Conservation (phyloP, 2,113 vertebrate genomes). For the Galeopterus variegatus region DNA sequence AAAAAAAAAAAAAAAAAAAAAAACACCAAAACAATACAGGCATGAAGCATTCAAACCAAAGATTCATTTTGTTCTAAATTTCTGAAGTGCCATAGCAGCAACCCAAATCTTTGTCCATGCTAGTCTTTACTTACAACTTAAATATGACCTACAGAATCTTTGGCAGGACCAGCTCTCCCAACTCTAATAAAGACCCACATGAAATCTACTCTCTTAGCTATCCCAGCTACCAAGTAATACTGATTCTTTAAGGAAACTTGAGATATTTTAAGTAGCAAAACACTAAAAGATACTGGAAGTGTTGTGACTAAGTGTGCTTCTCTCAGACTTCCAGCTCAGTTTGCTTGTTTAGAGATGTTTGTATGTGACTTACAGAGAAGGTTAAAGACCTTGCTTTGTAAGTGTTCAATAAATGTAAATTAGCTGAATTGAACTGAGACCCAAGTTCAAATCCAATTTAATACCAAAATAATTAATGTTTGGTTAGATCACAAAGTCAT, state of each 20-base stretch:
- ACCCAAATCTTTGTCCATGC: not conserved
- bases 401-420: slow-evolving; percentile 79
- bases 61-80: slow-evolving; percentile 26
- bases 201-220: not conserved
- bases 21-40: not conserved
- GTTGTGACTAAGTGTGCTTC: slow-evolving; percentile 36
- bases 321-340: slow-evolving; percentile 68
- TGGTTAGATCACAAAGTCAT: slow-evolving; percentile 78
- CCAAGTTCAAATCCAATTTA: slow-evolving; percentile 83
- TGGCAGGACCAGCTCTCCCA: not conserved
- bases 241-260: not conserved
- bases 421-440: slow-evolving; percentile 78
- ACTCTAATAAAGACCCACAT: not conserved
- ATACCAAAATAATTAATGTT: slow-evolving; percentile 77
- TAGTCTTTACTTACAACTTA: not conserved
- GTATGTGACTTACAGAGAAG: slow-evolving; percentile 64
- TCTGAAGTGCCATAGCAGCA: not conserved
- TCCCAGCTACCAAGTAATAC: not conserved
- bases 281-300: slow-evolving; percentile 9
- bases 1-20: too few relatives aligned
- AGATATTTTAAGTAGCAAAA: slow-evolving; percentile 47
- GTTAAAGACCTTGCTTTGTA: slow-evolving; percentile 69
- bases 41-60: not conserved
- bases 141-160: not conserved
- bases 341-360: slow-evolving; percentile 70